Base-by-base conservation (phyloP, 1,140 invertebrate genomes). In the Drosophila chauvacae region DNA sequence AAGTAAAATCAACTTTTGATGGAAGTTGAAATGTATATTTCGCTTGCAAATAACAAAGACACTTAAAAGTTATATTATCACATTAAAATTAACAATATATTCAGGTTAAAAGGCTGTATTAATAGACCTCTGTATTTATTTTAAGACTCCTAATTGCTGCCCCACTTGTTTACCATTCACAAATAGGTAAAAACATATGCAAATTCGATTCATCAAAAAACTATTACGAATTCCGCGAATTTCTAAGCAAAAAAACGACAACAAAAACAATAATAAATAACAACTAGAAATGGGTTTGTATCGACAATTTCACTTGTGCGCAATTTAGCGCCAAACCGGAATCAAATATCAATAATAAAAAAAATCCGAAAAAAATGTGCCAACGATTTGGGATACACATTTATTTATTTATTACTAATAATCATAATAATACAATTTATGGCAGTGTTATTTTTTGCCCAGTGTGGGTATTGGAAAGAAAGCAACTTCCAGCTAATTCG, bases 351-450 rank as follows among this genome's bases (percentile, higher is more conserved):
- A 26, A 56, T 55, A 37, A 16, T 14, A 53, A 23, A 55, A 55
- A 20, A 55, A n/a, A 37, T 26, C 2, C 0, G 13, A 37, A 23
- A 16, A 53, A 53, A 65, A 47, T 58, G 42, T 55, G 48, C 33
- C 64, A 37, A 18, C 51, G 4, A 3, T 55, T 37, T 57, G 30
- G 53, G 35, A 59, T 60, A 63, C 53, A 71, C 60, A 73, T 73
- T 59, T 66, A 53, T 77, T 61, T 81, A 50, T 71, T 80, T 70
- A 72, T 80, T 58, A 61, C 56, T 56, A 73, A 77, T 78, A 79
- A 71, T 71, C 44, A 71, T 81, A 71, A 65, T 60, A 80, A 77
- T 53, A 64, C 42, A 81, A 63, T 86, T 87, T 87, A 87, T 82
- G 81, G 82, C 75, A 57, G 16, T 76, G 79, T 61, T 59, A 33